Percentiles rank a stretch among this genome's conserved stretches.
These are phyloP conservation scores for Euzophera pinguis DNA, from an alignment of 2,888 invertebrate species.

Conservation along the genomic window DNA sequence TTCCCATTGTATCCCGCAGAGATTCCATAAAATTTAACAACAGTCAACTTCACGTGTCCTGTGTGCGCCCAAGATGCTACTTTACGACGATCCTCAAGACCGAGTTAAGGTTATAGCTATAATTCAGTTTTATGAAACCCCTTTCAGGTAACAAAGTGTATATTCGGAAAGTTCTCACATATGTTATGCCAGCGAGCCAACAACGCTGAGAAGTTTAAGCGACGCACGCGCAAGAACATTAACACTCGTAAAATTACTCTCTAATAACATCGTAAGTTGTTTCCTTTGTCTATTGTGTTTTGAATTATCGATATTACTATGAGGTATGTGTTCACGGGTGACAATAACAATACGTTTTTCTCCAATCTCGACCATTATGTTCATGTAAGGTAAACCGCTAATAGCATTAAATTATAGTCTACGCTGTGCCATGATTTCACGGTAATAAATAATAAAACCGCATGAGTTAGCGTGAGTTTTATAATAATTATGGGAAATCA, in stretches of 20 bases:
- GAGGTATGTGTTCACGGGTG: conserved; percentile 1
- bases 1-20: conserved; percentile 61
- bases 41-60: conserved; percentile 67
- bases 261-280: conserved; percentile 27
- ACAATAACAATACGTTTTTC: background rate
- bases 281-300: conserved; percentile 47
- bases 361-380: background rate
- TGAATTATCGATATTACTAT: conserved; percentile 12
- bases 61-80: conserved; percentile 65
- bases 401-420: conserved; percentile 3
- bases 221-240: conserved; percentile 14
- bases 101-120: conserved; percentile 73
- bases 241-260: conserved; percentile 25
- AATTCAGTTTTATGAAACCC: conserved; percentile 77
- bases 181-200: conserved; percentile 43
- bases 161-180: conserved; percentile 64
- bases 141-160: conserved; percentile 73
- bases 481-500: too few species aligned
- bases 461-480: too few species aligned
- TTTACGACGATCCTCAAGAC: conserved; percentile 71
- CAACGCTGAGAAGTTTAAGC: conserved; percentile 8
- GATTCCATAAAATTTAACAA: conserved; percentile 74
- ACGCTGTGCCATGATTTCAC: background rate
- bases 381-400: background rate
- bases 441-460: too few species aligned